Conservation (phyloP, 2,888 invertebrate species). For the Lumbricus terrestris region DNA sequence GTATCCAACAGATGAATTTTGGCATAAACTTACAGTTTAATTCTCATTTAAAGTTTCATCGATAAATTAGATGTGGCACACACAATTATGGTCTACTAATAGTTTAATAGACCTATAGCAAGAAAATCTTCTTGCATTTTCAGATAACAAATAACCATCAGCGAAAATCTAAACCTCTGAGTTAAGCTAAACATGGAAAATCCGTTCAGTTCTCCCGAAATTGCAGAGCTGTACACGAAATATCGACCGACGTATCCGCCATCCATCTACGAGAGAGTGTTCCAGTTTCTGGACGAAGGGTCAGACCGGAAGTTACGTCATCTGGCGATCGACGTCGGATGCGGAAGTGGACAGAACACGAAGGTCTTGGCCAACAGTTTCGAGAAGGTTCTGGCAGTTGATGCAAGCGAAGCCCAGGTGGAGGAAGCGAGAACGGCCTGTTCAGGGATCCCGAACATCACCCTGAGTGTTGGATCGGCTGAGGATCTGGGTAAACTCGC, state of each 20-base stretch:
- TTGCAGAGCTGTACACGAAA: background rate
- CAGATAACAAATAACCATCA: no score
- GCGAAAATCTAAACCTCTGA: background rate
- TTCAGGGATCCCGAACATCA: background rate
- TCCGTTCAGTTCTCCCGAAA: background rate
- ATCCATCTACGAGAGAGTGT: background rate
- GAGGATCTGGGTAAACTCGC: slow-evolving; percentile 53
- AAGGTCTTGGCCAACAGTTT: slow-evolving; percentile 23
- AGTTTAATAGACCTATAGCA: no score
- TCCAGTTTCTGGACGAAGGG: background rate
- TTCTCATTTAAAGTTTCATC: no score
- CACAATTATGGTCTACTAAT: no score
- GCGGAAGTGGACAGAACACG: slow-evolving; percentile 30
- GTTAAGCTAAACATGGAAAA: background rate
- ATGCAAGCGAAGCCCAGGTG: slow-evolving; percentile 30
- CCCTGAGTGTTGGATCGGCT: slow-evolving; percentile 53
- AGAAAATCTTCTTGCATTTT: no score
- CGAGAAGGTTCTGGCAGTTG: slow-evolving; percentile 26
- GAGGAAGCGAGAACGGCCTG: slow-evolving; percentile 20
- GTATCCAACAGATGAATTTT: no score
- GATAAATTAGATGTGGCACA: no score
- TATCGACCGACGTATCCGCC: background rate
- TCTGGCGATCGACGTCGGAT: slow-evolving; percentile 26
- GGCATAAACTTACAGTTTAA: no score
- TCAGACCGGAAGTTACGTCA: background rate